phyloP scores from a whole-genome alignment of 2,888 invertebrate species.

The Lathronympha strigana region DNA sequence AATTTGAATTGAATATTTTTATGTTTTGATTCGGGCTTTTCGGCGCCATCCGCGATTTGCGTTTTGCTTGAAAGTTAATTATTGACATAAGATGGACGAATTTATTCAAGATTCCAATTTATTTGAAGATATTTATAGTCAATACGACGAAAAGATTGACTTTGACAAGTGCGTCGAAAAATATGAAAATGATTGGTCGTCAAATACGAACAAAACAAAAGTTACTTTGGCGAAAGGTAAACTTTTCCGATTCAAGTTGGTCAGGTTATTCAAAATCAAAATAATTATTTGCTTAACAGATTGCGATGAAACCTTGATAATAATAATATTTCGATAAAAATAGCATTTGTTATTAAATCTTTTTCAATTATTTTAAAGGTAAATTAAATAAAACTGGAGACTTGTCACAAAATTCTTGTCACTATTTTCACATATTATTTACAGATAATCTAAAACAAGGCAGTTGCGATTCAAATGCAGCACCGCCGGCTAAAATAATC shows the following conservation, averaged over 20 bases:
- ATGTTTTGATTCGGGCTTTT: slow-evolving; percentile 13
- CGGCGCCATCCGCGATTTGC: slow-evolving; percentile 38
- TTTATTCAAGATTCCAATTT: slow-evolving; percentile 45
- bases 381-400: neutral
- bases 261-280: neutral
- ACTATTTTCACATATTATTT: slow-evolving; percentile 5
- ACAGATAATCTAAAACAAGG: slow-evolving; percentile 10
- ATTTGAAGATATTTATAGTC: slow-evolving; percentile 57
- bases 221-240: slow-evolving; percentile 37
- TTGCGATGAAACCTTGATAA: neutral
- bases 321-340: neutral
- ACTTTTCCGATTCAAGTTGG: slow-evolving; percentile 14
- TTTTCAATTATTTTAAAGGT: neutral
- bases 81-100: slow-evolving; percentile 52
- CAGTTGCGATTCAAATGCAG: slow-evolving; percentile 13
- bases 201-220: slow-evolving; percentile 25
- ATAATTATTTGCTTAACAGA: neutral
- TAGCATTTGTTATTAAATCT: neutral
- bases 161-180: slow-evolving; percentile 47
- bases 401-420: neutral
- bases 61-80: slow-evolving; percentile 24
- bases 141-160: slow-evolving; percentile 60
- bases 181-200: slow-evolving; percentile 42
- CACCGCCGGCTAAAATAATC: slow-evolving; percentile 48
- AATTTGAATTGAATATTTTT: slow-evolving; percentile 46